A percentile compares a stretch with the other conserved stretches of the same genome.
Conservation (phyloP, 2,797 vertebrate genomes). For the Chelon labrosus region DNA sequence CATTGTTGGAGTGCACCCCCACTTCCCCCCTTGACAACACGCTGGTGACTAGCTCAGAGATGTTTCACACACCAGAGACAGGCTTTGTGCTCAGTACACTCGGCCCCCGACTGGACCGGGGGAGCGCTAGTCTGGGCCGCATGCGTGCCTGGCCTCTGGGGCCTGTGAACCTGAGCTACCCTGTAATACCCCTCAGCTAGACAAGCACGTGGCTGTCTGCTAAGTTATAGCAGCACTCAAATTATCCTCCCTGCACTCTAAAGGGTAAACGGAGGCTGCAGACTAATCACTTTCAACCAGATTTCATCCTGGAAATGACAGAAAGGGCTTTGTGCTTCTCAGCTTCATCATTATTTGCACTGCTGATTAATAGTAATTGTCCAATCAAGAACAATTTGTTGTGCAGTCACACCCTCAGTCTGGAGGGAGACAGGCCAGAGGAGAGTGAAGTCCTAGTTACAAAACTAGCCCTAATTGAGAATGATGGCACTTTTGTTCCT, state of each 20-base stretch:
- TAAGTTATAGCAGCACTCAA: constrained; percentile 49
- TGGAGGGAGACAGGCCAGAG: constrained; percentile 40
- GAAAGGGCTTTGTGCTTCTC: constrained; percentile 35
- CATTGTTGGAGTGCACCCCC: constrained; percentile 83
- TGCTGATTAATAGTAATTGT: constrained; percentile 72
- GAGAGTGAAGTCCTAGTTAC: constrained; percentile 50
- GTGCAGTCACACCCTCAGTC: constrained; percentile 61
- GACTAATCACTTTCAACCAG: constrained; percentile 26
- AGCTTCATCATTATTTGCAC: constrained; percentile 58
- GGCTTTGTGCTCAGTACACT: constrained; percentile 65
- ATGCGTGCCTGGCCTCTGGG: constrained; percentile 49
- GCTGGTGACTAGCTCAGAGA: constrained; percentile 75
- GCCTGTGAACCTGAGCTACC: constrained; percentile 58
- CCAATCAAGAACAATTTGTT: constrained; percentile 68
- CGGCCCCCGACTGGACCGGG: constrained; percentile 48
- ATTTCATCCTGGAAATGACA: constrained; percentile 47
- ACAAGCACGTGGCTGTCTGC: constrained; percentile 68
- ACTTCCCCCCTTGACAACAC: constrained; percentile 73
- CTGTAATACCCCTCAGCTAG: constrained; percentile 57
- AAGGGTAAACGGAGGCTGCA: constrained; percentile 22
- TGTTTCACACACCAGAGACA: constrained; percentile 70
- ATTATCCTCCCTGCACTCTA: constrained; percentile 34
- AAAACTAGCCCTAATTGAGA: constrained; percentile 75
- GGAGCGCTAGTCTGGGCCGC: constrained; percentile 41
- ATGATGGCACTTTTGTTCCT: constrained; percentile 77